These are phyloP conservation scores for Psophia crepitans DNA, from an alignment of 2,113 vertebrate species.

Conservation along the genomic window DNA sequence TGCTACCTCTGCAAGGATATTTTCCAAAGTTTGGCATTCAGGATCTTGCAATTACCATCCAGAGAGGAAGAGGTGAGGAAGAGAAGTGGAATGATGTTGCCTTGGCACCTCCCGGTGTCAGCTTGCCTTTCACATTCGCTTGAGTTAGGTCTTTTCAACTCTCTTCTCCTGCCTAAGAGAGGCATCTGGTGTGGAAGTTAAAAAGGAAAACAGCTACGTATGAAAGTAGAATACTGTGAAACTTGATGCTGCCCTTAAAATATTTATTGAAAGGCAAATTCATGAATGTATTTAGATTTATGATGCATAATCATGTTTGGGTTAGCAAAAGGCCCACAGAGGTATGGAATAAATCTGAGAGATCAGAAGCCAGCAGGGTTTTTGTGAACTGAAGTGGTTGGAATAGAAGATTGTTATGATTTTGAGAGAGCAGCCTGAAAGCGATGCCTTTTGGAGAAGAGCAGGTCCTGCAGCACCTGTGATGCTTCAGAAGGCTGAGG, in stretches of 20 bases:
- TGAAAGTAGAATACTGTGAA: slow-evolving; percentile 5
- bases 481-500: neutral
- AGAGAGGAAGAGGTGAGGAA: slow-evolving; percentile 42
- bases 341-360: neutral
- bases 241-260: neutral
- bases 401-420: neutral
- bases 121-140: neutral
- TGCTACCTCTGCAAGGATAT: slow-evolving; percentile 60
- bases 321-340: slow-evolving; percentile 10
- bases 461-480: neutral
- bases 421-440: neutral
- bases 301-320: slow-evolving; percentile 16
- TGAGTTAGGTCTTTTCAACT: neutral
- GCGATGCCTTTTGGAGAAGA: neutral
- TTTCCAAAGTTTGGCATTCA: slow-evolving; percentile 40
- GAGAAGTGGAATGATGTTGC: slow-evolving; percentile 41
- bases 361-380: neutral
- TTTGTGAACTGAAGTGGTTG: neutral
- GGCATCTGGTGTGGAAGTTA: neutral
- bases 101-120: slow-evolving; percentile 45
- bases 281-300: neutral
- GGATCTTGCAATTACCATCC: slow-evolving; percentile 27
- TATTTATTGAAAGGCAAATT: slow-evolving; percentile 35
- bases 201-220: neutral
- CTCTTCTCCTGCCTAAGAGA: neutral